Conservation (phyloP, 2,113 vertebrate species). For the Noctilio leporinus region DNA sequence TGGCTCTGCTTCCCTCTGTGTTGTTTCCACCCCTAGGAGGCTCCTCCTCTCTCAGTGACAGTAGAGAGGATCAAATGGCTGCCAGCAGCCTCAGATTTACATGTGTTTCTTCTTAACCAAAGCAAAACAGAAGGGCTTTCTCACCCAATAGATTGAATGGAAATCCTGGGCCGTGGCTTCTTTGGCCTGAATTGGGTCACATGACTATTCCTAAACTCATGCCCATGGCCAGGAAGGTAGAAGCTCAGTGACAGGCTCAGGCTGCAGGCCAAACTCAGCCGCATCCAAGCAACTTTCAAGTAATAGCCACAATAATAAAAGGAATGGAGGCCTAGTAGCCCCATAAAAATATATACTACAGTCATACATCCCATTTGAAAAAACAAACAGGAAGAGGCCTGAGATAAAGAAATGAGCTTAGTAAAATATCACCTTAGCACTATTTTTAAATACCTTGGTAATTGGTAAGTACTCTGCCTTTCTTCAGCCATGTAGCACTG, state of each 20-base stretch:
- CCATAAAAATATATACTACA: not conserved
- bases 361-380: not conserved
- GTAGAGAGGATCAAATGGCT: not conserved
- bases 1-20: not conserved
- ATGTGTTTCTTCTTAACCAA: not conserved
- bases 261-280: not conserved
- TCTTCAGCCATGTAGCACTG: not conserved
- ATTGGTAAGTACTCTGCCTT: not conserved
- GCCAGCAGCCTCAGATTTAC: not conserved
- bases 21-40: not conserved
- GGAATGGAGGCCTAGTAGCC: not conserved
- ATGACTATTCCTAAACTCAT: not conserved
- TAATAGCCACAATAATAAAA: not conserved
- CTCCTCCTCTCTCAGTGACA: rapidly evolving
- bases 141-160: not conserved
- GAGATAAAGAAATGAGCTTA: not conserved
- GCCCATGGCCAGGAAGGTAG: not conserved
- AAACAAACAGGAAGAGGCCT: not conserved
- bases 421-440: not conserved
- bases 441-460: not conserved
- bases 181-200: not conserved
- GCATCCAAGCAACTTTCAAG: not conserved
- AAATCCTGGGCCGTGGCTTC: not conserved
- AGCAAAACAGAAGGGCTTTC: not conserved
- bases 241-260: not conserved